Percentiles rank a stretch among this genome's conserved stretches.
Conservation (phyloP, 2,888 invertebrate genomes). For the Parascotia fuliginaria region DNA sequence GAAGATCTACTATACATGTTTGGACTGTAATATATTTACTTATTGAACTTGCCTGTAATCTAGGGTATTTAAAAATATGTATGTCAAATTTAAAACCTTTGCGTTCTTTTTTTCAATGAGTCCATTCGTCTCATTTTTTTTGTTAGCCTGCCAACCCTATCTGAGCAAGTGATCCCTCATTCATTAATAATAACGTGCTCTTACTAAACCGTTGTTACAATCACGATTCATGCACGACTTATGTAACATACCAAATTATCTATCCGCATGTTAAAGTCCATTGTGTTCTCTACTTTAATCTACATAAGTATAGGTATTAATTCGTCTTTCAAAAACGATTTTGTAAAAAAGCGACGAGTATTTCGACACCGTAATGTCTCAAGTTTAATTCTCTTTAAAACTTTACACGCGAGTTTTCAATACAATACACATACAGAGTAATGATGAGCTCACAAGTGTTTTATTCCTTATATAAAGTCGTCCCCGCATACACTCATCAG, state of each 20-base stretch:
- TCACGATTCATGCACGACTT: conserved; percentile 74
- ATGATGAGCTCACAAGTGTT: conserved; percentile 46
- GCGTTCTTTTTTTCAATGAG: too few relatives aligned
- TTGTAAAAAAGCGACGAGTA: conserved; percentile 67
- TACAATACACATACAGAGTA: conserved; percentile 64
- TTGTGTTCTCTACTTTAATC: conserved; percentile 77
- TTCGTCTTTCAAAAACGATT: conserved; percentile 81
- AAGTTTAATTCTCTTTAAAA: conserved; percentile 55
- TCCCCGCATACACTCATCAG: not conserved
- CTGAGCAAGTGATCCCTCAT: conserved; percentile 67
- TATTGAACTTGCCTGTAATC: too few relatives aligned
- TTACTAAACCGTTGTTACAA: conserved; percentile 73
- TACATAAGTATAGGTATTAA: conserved; percentile 85
- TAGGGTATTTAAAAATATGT: too few relatives aligned
- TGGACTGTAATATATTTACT: too few relatives aligned
- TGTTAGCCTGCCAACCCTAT: conserved; percentile 43
- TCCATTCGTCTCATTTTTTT: too few relatives aligned
- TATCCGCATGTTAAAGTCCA: conserved; percentile 76
- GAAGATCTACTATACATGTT: too few relatives aligned
- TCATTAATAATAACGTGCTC: conserved; percentile 78
- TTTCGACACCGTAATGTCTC: conserved; percentile 65
- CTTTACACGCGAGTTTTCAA: conserved; percentile 62
- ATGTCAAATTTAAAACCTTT: too few relatives aligned
- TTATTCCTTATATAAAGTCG: not conserved
- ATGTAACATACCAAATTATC: conserved; percentile 79